Percentiles rank a stretch among this genome's conserved stretches.
These are phyloP conservation scores for Gallinago jamesoni DNA, from an alignment of 2,113 vertebrate species.

Conservation along the genomic window DNA sequence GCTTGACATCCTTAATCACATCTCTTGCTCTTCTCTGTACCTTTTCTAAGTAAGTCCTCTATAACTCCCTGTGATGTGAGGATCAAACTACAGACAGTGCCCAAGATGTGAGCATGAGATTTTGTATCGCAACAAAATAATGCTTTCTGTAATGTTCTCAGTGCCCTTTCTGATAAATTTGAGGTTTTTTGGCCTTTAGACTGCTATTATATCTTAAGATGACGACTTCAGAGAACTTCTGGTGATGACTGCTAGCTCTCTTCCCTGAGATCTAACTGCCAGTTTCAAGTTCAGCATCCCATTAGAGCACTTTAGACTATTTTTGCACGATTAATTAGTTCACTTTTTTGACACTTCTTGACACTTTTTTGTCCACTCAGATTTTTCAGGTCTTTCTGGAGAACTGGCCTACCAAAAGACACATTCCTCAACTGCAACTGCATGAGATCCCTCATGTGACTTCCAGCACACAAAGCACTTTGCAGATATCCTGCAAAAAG, in stretches of 20 bases:
- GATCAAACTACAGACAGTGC: neutral
- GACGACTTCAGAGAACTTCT: neutral
- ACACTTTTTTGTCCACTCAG: neutral
- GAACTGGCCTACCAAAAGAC: neutral
- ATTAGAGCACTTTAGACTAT: neutral
- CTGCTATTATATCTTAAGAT: neutral
- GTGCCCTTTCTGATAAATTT: neutral
- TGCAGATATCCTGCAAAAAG: neutral
- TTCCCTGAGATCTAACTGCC: neutral
- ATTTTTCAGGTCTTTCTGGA: neutral
- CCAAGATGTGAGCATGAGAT: neutral
- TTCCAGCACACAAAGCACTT: neutral
- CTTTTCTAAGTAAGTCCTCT: neutral
- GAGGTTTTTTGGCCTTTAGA: neutral
- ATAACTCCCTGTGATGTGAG: neutral
- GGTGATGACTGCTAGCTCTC: neutral
- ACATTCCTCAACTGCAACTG: neutral
- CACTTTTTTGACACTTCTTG: neutral
- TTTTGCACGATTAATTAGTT: neutral
- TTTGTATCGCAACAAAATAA: neutral
- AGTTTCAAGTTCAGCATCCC: neutral
- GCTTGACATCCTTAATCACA: neutral
- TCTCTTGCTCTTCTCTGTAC: neutral
- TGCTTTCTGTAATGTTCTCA: neutral
- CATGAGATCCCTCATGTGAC: neutral